Base-by-base conservation (phyloP, 2,888 invertebrate species). In the Phymatocera aterrima region DNA sequence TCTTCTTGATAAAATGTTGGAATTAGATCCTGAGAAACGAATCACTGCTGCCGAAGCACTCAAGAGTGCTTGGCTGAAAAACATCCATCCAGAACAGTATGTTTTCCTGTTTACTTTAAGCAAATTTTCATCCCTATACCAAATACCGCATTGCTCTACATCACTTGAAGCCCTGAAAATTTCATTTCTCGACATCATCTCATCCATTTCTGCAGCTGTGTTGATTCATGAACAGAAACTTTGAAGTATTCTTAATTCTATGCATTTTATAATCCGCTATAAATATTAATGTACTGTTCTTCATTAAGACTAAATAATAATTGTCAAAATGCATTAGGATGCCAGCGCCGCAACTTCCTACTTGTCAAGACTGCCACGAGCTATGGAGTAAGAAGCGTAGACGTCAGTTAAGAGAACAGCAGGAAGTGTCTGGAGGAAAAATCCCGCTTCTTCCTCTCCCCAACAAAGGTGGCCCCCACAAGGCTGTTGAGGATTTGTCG, bases 281-380 rank as follows among this genome's bases (percentile, higher is more conserved):
- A 1, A 10, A 28, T n/a, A 5, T 57, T 10, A 0, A 28, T 21
- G n/a, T 64, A n/a, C 51, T 18, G 24, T 37, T 46, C 77, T 54
- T 28, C 37, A 31, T 78, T 78, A 54, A 51, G 10, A 37, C 75
- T 75, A 75, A 57, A 75, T 75, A 57, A 54, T 40, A 61, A n/a
- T n/a, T 78, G 80, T 60, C 51, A 70, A 77, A 81, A 81, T 80
- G 83, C 85, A 90, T 51, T 90, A 97, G 97, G 91, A 96, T 97
- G 95, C 93, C 95, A 72, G 94, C 95, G 0, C 96, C 97, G 0
- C 94, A 95, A 90, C 91, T 99, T 83, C 99, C 99, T 0, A 97
- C 96, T 40, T 97, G 97, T 95, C 99, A 99, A 91, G 99, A 99
- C 91, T 99, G 99, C 90, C 99, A 99, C 92, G 99, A 99, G 91